phyloP scores from a whole-genome alignment of 1,140 invertebrate species.

The Portunus trituberculatus region DNA sequence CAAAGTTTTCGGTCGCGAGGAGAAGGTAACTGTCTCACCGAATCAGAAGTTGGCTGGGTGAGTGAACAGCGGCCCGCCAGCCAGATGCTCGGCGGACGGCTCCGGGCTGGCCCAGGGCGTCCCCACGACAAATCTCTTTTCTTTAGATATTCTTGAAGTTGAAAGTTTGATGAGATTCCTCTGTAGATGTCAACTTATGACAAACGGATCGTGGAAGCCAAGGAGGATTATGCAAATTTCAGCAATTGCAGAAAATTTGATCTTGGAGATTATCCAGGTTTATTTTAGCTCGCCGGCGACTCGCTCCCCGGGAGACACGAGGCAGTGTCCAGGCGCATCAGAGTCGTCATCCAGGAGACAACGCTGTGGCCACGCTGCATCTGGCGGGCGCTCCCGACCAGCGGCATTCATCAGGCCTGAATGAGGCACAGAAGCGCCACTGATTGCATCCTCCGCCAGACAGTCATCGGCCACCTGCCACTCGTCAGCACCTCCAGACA shows the following conservation, averaged over 20 bases:
- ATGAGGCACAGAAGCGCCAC: not conserved
- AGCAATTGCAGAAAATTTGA: conserved; percentile 70
- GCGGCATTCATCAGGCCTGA: not conserved
- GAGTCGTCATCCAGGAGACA: not conserved
- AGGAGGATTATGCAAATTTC: conserved; percentile 63
- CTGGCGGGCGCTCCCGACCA: not conserved
- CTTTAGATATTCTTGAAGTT: conserved; percentile 60
- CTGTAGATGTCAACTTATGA: conserved; percentile 59
- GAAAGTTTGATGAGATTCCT: conserved; percentile 65
- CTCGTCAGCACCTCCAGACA: conserved; percentile 51
- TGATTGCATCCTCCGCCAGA: not conserved
- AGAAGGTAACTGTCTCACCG: not conserved
- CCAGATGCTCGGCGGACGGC: not conserved
- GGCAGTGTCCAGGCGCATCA: not conserved
- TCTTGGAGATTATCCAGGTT: conserved; percentile 59
- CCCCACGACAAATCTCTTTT: conserved; percentile 54
- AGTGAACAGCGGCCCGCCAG: not conserved
- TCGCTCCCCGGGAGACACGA: not conserved
- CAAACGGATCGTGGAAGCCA: conserved; percentile 49
- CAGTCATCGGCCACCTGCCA: conserved; percentile 68
- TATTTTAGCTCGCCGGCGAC: not conserved
- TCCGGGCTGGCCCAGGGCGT: not conserved
- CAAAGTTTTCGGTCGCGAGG: not conserved
- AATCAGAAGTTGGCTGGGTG: conserved; percentile 38
- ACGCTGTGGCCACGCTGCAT: not conserved